A percentile compares a stretch with the other conserved stretches of the same genome.
These are phyloP conservation scores for Cavia aperea DNA, from an alignment of 2,113 vertebrate genomes.

Conservation along the genomic window DNA sequence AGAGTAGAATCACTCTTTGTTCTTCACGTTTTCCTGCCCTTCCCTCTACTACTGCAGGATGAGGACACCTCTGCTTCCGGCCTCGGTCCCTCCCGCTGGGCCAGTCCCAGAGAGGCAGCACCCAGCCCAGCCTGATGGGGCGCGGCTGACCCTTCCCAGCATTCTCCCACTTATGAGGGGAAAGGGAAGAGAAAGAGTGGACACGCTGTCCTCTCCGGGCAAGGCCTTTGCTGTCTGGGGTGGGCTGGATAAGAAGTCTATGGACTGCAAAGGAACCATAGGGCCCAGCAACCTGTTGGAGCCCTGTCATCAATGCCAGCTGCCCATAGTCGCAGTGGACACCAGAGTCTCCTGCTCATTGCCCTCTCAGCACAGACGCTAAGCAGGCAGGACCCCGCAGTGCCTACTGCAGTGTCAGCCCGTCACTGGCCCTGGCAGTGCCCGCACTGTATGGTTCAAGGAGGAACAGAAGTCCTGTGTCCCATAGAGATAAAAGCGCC, in stretches of 20 bases:
- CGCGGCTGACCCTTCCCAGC: not conserved
- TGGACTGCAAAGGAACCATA: not conserved
- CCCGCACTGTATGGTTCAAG: fast-evolving
- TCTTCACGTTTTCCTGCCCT: not conserved
- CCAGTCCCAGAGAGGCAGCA: not conserved
- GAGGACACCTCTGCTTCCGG: not conserved
- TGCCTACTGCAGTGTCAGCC: not conserved
- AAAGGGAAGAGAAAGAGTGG: not conserved
- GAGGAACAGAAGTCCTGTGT: not conserved
- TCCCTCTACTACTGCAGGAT: not conserved
- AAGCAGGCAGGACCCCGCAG: not conserved
- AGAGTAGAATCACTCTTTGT: not conserved
- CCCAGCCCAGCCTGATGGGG: not conserved
- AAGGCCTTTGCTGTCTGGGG: not conserved
- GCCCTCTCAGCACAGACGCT: not conserved
- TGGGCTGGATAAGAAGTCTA: not conserved
- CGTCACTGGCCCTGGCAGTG: fast-evolving
- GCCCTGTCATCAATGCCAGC: not conserved
- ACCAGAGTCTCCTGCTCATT: not conserved
- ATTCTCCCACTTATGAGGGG: not conserved
- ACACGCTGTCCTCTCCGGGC: not conserved
- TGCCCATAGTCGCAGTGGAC: not conserved
- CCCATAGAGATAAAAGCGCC: fast-evolving
- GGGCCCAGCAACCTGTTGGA: not conserved
- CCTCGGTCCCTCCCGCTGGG: not conserved